phyloP scores from a whole-genome alignment of 2,888 invertebrate genomes.

The Leucozona laternaria region DNA sequence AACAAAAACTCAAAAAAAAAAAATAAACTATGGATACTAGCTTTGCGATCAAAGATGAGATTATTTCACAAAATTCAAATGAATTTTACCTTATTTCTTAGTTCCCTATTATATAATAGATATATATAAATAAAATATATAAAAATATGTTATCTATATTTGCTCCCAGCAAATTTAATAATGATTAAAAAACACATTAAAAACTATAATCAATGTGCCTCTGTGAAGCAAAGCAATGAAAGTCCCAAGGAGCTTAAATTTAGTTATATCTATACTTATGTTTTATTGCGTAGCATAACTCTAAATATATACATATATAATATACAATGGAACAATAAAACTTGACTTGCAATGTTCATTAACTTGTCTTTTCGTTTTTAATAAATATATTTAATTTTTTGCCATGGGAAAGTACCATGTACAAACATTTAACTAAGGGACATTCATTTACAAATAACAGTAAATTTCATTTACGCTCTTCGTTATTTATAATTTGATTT shows the following conservation, averaged over 20 bases:
- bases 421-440: neutral
- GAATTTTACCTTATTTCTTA: slow-evolving; percentile 63
- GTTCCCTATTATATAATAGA: slow-evolving; percentile 33
- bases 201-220: slow-evolving; percentile 64
- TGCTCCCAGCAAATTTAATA: slow-evolving; percentile 38
- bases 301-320: neutral
- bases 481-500: slow-evolving; percentile 1
- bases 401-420: neutral
- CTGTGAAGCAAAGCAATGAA: slow-evolving; percentile 60
- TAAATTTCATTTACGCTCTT: neutral
- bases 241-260: slow-evolving; percentile 41
- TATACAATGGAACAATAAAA: neutral
- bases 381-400: neutral
- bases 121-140: neutral
- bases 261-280: neutral
- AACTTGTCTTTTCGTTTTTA: neutral
- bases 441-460: neutral
- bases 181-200: slow-evolving; percentile 12
- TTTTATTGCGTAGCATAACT: slow-evolving; percentile 17
- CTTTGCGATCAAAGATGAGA: slow-evolving; percentile 46
- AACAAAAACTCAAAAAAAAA: neutral
- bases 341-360: neutral
- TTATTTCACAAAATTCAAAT: slow-evolving; percentile 55
- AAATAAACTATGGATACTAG: slow-evolving; percentile 30
- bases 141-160: slow-evolving; percentile 27